A percentile compares a stretch with the other conserved stretches of the same genome.
Evolutionary conservation across 2,113 vertebrate species (phyloP).

Genomic region (Spermophilus dauricus): DNA sequence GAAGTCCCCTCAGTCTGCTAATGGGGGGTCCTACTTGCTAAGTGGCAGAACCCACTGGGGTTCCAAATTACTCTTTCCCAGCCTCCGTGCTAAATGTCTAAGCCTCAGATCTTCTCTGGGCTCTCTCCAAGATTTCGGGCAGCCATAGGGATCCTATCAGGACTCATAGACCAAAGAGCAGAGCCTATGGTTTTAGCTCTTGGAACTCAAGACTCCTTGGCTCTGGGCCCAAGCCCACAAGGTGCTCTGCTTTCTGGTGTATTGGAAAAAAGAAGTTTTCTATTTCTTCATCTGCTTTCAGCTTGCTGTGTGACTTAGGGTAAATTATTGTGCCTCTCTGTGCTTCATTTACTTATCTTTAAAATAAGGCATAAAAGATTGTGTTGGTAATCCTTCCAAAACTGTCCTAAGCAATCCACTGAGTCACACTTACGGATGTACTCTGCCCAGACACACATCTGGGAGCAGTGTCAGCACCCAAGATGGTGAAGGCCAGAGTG

Average conservation of each 20-base stretch:
- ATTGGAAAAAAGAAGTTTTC: background rate
- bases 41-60: background rate
- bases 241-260: background rate
- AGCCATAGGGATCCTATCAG: background rate
- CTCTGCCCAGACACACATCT: background rate
- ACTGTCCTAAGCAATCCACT: background rate
- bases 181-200: background rate
- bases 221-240: background rate
- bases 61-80: background rate
- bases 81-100: background rate
- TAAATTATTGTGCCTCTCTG: constrained; percentile 54
- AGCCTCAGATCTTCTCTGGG: background rate
- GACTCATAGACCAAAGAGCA: background rate
- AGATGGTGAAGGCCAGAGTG: background rate
- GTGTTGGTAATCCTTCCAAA: background rate
- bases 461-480: background rate
- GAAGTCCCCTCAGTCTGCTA: background rate
- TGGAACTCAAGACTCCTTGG: background rate
- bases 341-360: background rate
- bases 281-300: background rate
- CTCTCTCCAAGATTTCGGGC: background rate
- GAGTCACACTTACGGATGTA: background rate
- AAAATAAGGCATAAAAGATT: background rate
- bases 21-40: background rate
- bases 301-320: constrained; percentile 64